phyloP scores from a whole-genome alignment of 2,888 invertebrate species.

The Andrena minutula region DNA sequence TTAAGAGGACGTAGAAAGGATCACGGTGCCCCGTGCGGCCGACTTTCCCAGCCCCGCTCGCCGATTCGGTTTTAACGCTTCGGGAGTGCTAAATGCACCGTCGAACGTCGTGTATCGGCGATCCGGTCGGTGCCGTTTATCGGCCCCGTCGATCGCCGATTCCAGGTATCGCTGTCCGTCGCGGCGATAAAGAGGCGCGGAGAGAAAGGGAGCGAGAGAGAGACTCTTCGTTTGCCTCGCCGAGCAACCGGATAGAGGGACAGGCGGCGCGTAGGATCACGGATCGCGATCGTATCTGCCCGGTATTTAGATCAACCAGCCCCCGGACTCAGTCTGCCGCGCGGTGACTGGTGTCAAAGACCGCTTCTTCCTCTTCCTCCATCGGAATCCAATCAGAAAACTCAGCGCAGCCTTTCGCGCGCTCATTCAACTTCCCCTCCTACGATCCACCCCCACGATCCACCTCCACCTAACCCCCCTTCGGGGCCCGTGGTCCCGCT shows the following conservation, averaged over 20 bases:
- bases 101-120: constrained; percentile 45
- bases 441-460: background rate
- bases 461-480: background rate
- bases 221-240: constrained; percentile 11
- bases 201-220: constrained; percentile 12
- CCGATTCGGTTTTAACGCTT: constrained; percentile 57
- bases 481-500: constrained; percentile 14
- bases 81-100: constrained; percentile 53
- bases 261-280: constrained; percentile 67
- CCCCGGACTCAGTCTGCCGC: constrained; percentile 70
- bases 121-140: constrained; percentile 42
- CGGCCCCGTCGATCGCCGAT: constrained; percentile 46
- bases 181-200: constrained; percentile 32
- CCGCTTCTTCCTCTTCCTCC: constrained; percentile 63
- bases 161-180: constrained; percentile 47
- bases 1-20: constrained; percentile 54
- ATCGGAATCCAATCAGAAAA: constrained; percentile 67
- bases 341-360: constrained; percentile 67
- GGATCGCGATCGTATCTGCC: constrained; percentile 73
- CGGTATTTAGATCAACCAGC: constrained; percentile 77
- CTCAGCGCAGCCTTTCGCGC: constrained; percentile 66
- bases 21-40: constrained; percentile 30
- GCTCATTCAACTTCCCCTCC: constrained; percentile 61
- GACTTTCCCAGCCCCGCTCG: constrained; percentile 49
- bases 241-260: constrained; percentile 47